Evolutionary conservation across 2,888 invertebrate genomes (phyloP).

Genomic region (Chesias legatella): DNA sequence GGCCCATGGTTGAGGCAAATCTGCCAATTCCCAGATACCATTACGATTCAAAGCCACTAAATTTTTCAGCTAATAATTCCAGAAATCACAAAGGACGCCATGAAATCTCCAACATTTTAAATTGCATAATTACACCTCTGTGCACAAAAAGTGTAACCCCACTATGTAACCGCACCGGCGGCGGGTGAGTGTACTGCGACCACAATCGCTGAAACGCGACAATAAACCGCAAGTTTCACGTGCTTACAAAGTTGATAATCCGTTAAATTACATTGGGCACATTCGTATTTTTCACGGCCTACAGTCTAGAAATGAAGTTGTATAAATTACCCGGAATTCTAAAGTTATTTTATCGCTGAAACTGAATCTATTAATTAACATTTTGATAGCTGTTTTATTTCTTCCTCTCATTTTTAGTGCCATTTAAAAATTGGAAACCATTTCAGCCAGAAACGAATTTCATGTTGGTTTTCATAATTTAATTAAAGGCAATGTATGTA

Average conservation of each 20-base stretch:
- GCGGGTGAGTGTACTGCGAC: slow-evolving; percentile 16
- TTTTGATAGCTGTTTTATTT: slow-evolving; percentile 5
- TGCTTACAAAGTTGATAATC: slow-evolving; percentile 49
- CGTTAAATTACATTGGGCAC: slow-evolving; percentile 51
- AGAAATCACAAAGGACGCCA: no score
- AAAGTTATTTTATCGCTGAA: slow-evolving; percentile 14
- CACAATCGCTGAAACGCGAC: slow-evolving; percentile 25
- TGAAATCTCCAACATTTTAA: slow-evolving; percentile 4
- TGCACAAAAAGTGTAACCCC: slow-evolving; percentile 23
- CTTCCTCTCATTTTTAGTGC: background rate
- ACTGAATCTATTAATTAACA: slow-evolving; percentile 11
- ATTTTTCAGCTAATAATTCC: no score
- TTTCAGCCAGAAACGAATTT: background rate
- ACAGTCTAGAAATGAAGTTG: slow-evolving; percentile 29
- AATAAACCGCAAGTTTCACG: slow-evolving; percentile 43
- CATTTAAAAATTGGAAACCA: background rate
- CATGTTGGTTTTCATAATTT: background rate
- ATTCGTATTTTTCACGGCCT: slow-evolving; percentile 42
- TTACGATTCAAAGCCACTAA: no score
- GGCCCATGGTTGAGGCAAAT: no score
- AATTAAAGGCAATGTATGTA: no score
- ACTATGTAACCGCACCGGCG: slow-evolving; percentile 17
- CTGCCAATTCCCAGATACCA: no score
- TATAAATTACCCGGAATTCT: slow-evolving; percentile 28
- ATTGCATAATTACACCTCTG: slow-evolving; percentile 23